Evolutionary conservation across 2,113 vertebrate species (phyloP).

Genomic region (Haliaeetus leucogaster): DNA sequence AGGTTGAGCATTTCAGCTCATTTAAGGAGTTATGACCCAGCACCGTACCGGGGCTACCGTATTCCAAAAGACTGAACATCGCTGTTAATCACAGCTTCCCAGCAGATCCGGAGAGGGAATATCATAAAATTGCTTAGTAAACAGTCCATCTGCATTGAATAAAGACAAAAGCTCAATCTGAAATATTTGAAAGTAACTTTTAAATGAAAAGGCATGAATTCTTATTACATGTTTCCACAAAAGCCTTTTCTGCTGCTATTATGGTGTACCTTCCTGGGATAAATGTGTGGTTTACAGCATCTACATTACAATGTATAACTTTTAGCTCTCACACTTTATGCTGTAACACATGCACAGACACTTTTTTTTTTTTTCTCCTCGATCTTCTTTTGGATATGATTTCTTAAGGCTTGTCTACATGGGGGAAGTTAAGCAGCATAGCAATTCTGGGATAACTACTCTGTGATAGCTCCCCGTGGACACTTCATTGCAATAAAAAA

Average conservation of each 20-base stretch:
- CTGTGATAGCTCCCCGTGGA: conserved; percentile 52
- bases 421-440: conserved; percentile 14
- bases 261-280: not conserved
- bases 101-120: not conserved
- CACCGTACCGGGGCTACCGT: accelerated
- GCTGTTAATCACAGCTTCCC: not conserved
- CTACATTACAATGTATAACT: conserved; percentile 12
- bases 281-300: conserved; percentile 28
- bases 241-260: not conserved
- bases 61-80: not conserved
- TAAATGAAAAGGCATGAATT: not conserved
- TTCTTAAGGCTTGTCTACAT: conserved; percentile 39
- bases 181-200: conserved; percentile 17
- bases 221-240: not conserved
- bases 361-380: not conserved
- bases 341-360: not conserved
- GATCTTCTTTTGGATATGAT: not conserved
- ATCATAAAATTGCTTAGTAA: not conserved
- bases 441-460: conserved; percentile 53
- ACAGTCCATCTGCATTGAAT: not conserved
- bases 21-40: not conserved
- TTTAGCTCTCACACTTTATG: not conserved
- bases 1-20: not conserved
- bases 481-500: conserved; percentile 51
- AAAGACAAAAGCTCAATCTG: not conserved